Evolutionary conservation across 2,797 vertebrate genomes (phyloP).

Genomic region (Lophius americanus): DNA sequence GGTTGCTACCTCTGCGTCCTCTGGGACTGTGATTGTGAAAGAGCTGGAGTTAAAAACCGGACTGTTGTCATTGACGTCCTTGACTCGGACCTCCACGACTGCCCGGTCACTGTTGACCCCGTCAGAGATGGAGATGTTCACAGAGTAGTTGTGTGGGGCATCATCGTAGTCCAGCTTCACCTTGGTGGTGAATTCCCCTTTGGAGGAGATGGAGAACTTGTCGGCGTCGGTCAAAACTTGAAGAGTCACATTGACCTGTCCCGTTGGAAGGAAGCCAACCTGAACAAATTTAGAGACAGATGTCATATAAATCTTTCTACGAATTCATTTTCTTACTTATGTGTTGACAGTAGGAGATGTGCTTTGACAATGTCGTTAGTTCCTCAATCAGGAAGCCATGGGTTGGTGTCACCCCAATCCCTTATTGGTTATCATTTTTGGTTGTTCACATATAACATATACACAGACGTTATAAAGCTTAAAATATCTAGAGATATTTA

Average conservation of each 20-base stretch:
- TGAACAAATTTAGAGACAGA: too few relatives aligned
- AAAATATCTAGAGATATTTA: too few relatives aligned
- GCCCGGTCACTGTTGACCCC: constrained; percentile 63
- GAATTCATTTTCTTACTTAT: too few relatives aligned
- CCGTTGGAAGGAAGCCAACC: too few relatives aligned
- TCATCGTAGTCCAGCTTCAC: constrained; percentile 78
- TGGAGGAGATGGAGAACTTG: constrained; percentile 67
- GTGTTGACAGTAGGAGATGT: too few relatives aligned
- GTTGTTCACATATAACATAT: too few relatives aligned
- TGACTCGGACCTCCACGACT: constrained; percentile 70
- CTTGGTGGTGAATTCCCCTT: constrained; percentile 69
- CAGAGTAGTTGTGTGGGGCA: constrained; percentile 65
- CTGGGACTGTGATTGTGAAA: constrained; percentile 36
- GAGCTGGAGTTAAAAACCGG: constrained; percentile 68
- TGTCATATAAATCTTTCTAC: too few relatives aligned
- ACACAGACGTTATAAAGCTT: too few relatives aligned
- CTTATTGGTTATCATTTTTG: too few relatives aligned
- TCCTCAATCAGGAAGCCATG: too few relatives aligned
- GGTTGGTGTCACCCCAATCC: too few relatives aligned
- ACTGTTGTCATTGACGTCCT: constrained; percentile 83
- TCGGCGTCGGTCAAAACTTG: constrained; percentile 58
- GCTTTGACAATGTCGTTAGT: too few relatives aligned
- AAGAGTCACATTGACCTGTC: constrained; percentile 41
- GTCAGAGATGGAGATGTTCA: constrained; percentile 79
- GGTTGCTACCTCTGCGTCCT: constrained; percentile 45